phyloP scores from a whole-genome alignment of 2,797 vertebrate species.

The Hydrophis major region DNA sequence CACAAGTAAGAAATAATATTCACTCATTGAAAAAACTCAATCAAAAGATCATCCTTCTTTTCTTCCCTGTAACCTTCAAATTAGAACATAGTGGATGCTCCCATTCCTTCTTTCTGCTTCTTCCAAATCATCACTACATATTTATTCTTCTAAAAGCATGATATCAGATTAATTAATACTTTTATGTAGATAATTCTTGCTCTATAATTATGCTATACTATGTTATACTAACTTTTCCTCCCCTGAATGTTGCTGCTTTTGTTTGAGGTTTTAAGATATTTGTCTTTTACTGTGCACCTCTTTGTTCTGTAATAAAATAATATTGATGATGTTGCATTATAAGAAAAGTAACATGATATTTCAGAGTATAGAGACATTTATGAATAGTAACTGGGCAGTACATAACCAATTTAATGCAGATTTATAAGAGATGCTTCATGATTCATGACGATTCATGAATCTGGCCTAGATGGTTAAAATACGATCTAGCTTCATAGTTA shows the following conservation, averaged over 20 bases:
- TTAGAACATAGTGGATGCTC: constrained; percentile 59
- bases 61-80: constrained; percentile 58
- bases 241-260: constrained; percentile 35
- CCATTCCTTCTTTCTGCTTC: constrained; percentile 61
- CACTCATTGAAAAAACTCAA: constrained; percentile 50
- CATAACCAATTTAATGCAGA: background rate
- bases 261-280: background rate
- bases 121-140: constrained; percentile 28
- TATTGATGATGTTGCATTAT: background rate
- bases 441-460: background rate
- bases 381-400: background rate
- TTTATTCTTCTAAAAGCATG: constrained; percentile 53
- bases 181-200: constrained; percentile 41
- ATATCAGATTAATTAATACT: constrained; percentile 48
- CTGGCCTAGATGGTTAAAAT: background rate
- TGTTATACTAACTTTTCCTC: constrained; percentile 56
- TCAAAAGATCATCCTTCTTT: constrained; percentile 52
- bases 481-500: background rate
- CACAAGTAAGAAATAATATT: constrained; percentile 84
- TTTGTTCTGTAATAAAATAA: background rate
- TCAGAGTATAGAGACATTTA: constrained; percentile 4
- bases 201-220: constrained; percentile 2
- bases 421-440: background rate
- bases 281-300: background rate
- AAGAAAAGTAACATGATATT: background rate